These are phyloP conservation scores for Ibycter americanus DNA, from an alignment of 2,797 vertebrate species.

Conservation along the genomic window DNA sequence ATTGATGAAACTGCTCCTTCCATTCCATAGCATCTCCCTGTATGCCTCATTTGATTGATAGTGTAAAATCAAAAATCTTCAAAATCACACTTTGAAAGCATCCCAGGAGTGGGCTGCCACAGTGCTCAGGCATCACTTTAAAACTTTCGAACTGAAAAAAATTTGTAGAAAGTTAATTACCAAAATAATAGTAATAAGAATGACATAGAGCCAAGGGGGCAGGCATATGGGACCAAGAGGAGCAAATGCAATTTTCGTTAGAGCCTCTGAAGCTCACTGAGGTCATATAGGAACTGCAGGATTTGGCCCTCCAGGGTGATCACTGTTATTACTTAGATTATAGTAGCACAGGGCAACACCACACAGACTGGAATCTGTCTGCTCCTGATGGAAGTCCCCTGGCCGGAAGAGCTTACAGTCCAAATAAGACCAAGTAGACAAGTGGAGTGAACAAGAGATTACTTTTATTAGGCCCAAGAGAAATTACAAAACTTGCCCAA, in stretches of 20 bases:
- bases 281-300: not conserved
- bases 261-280: not conserved
- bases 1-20: not conserved
- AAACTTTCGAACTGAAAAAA: not conserved
- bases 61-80: not conserved
- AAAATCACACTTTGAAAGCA: not conserved
- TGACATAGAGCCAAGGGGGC: not conserved
- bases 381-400: constrained; percentile 1
- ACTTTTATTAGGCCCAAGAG: not conserved
- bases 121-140: not conserved
- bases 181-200: not conserved
- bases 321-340: constrained; percentile 34
- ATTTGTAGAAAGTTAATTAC: not conserved
- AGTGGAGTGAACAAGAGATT: constrained; percentile 33
- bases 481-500: constrained; percentile 18
- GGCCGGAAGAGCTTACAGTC: not conserved
- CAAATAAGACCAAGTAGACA: constrained; percentile 34
- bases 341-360: not conserved
- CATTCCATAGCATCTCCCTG: not conserved
- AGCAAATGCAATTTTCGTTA: not conserved
- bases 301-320: constrained; percentile 18
- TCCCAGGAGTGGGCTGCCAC: not conserved
- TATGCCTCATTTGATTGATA: not conserved
- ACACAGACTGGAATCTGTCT: not conserved
- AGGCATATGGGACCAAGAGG: not conserved